Evolutionary conservation across 2,797 vertebrate species (phyloP), one percentile per base, ranked within the genome.

Genomic region (Diceros bicornis): DNA sequence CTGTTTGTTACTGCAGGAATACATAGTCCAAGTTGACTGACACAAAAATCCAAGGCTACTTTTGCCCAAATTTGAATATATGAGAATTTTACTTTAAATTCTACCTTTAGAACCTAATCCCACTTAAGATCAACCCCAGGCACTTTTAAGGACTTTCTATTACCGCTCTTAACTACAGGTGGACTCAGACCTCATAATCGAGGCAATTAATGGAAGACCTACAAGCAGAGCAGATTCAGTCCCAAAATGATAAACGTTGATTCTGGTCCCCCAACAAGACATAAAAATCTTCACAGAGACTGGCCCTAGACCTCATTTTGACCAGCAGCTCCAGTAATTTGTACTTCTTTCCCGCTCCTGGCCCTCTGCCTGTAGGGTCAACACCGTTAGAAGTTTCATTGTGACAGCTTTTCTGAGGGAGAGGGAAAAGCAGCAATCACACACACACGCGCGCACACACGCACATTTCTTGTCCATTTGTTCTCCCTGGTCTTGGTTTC

Each of bases 11-110:
- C n/a, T 55, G 3, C 1, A 44, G 2, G 16, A 18, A 1, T 57
- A 77, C 7, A 64, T 32, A 23, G 41, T n/a, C 47, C 6, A 91
- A 64, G 17, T 16, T 44, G 6, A 84, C 25, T 41, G 18, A 83
- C 9, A 64, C 4, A 75, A 91, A 96, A 87, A 83, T 17, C 25
- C 21, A 71, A 69, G 25, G n/a, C 55, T 17, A 44, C 13, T 62
- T 71, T 72, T 37, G 21, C 4, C 7, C 68, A 88, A 74, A 78
- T 84, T 25, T 61, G 55, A 90, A 37, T 79, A 13, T 23, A 16
- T 89, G 8, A 86, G 16, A 69, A 74, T 84, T 86, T 82, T 25
- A 82, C 7, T 91, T 85, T 75, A 71, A 84, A 72, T 77, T 96
- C 17, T 13, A 81, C 61, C 6, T 78, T 82, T 78, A 85, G 44